Evolutionary conservation across 1,140 invertebrate species (phyloP), one percentile per base, ranked within the genome.

Genomic region (Pogonomyrmex barbatus): DNA sequence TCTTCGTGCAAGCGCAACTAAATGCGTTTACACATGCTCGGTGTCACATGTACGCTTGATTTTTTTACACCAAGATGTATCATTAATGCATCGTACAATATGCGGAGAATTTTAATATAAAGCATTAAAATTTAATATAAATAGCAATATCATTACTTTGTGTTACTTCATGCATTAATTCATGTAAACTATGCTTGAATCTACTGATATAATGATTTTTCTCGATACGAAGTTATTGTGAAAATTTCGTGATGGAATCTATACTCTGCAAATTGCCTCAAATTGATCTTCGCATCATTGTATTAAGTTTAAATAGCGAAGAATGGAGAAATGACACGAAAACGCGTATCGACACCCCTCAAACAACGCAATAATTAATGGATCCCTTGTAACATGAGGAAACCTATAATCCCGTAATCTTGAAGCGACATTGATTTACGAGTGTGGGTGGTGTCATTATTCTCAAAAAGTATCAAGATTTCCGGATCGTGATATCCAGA

Each of bases 361-460:
- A 47, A 77, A 68, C 65, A 83, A 85, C 62, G 54, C 33, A 79
- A 56, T 89, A 89, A 89, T 89, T 89, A 89, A 89, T 89, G 84
- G 88, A 89, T 85, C 60, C 56, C 87, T 82, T 89, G 75, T 67
- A 73, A 86, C 76, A 47, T 62, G 75, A 73, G 73, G 67, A 86
- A 89, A 86, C 87, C 87, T 62, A 86, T 89, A 89, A 89, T 88
- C 87, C 87, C 75, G 67, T 81, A 79, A 85, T 89, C 76, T 63
- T 54, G 58, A 75, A 45, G 76, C 58, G 88, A 89, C 88, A 33
- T 89, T 89, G 87, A 89, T 89, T 89, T 89, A 89, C 87, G 88
- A 89, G 76, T 81, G 77, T 63, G 83, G 70, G 39, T 14, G 33
- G 87, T 89, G 62, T 82, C 87, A 89, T 89, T 89, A 89, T 85